Percentiles rank a stretch among this genome's conserved stretches.
phyloP scores from a whole-genome alignment of 2,888 invertebrate genomes.

The Chalcis sispes region DNA sequence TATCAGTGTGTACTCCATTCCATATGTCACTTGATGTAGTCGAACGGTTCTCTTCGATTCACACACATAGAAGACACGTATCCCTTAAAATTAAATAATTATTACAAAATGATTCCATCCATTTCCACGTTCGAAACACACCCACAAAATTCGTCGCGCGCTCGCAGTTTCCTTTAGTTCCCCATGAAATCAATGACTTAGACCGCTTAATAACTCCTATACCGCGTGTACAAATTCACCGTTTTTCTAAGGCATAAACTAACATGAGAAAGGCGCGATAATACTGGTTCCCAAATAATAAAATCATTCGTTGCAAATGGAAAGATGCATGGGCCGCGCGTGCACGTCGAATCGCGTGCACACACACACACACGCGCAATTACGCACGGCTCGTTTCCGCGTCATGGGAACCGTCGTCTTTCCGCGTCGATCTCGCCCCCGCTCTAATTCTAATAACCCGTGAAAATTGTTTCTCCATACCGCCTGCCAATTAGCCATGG shows the following conservation, averaged over 20 bases:
- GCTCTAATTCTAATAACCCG: slow-evolving; percentile 73
- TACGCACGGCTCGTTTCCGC: slow-evolving; percentile 69
- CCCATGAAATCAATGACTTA: slow-evolving; percentile 28
- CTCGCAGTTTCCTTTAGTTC: no score
- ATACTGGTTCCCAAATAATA: slow-evolving; percentile 72
- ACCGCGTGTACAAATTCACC: neutral
- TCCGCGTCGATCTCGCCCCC: slow-evolving; percentile 27
- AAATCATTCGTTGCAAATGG: no score
- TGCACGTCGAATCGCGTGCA: slow-evolving; percentile 68
- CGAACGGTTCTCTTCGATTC: no score
- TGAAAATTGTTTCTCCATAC: slow-evolving; percentile 72
- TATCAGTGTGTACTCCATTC: no score
- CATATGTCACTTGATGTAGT: no score
- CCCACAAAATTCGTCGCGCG: slow-evolving; percentile 5
- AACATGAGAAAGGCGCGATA: slow-evolving; percentile 64
- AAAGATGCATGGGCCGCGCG: no score
- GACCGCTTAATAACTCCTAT: slow-evolving; percentile 7
- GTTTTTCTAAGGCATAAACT: neutral
- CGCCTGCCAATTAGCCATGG: slow-evolving; percentile 66
- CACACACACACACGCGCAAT: slow-evolving; percentile 71
- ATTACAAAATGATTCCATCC: slow-evolving; percentile 33
- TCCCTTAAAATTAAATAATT: slow-evolving; percentile 16
- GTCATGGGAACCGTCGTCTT: slow-evolving; percentile 73
- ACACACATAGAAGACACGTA: neutral
- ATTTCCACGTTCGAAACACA: neutral